phyloP scores from a whole-genome alignment of 2,888 invertebrate genomes.

The Scelioninae gen. 1 region DNA sequence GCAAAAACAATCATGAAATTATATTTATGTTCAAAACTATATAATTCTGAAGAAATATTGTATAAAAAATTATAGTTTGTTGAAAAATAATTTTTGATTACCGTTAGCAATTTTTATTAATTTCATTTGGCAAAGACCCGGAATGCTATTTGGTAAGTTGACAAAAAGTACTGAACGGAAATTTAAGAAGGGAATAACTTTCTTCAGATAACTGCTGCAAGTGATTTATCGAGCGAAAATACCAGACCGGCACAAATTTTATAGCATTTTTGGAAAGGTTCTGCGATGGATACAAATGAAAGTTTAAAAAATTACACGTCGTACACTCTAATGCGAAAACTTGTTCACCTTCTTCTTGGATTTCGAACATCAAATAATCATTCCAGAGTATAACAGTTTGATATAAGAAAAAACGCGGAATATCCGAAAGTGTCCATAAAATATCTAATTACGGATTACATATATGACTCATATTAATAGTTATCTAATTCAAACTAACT shows the following conservation, averaged over 20 bases:
- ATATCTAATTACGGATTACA: conserved; percentile 6
- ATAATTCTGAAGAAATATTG: too few species aligned
- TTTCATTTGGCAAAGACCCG: neutral
- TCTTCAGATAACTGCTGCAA: conserved; percentile 16
- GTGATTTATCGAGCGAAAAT: conserved; percentile 26
- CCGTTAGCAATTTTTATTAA: too few species aligned
- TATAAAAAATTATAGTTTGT: too few species aligned
- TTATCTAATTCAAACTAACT: conserved; percentile 13
- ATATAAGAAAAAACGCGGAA: neutral
- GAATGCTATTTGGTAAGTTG: neutral
- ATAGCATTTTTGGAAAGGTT: conserved; percentile 12
- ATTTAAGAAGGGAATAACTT: conserved; percentile 1
- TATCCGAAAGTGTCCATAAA: conserved; percentile 1
- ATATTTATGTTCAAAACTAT: too few species aligned
- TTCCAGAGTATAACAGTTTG: neutral
- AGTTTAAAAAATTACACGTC: conserved; percentile 6
- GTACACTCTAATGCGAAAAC: neutral
- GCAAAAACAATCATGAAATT: too few species aligned
- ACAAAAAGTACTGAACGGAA: neutral
- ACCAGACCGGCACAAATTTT: neutral
- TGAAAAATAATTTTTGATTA: too few species aligned
- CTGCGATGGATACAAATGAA: conserved; percentile 10
- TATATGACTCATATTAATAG: conserved; percentile 16
- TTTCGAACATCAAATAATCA: conserved; percentile 3
- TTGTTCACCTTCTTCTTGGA: neutral